Percentiles rank a stretch among this genome's conserved stretches.
phyloP scores from a whole-genome alignment of 2,797 vertebrate genomes.

The Sebastes trivittatus region DNA sequence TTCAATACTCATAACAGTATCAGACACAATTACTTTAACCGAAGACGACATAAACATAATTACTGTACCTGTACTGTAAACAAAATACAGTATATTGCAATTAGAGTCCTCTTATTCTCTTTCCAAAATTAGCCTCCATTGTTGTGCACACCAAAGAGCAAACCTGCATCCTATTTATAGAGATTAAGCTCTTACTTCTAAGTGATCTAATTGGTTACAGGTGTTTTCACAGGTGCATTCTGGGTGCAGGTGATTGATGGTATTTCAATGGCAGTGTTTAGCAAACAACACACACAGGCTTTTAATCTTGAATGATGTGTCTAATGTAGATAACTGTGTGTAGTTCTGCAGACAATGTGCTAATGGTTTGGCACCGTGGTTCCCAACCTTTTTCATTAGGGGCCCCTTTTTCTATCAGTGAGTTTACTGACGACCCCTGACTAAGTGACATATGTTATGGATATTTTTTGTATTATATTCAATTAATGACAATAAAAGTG shows the following conservation, averaged over 20 bases:
- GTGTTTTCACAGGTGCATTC: not conserved
- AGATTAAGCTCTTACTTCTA: not conserved
- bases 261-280: not conserved
- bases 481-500: too few relatives aligned
- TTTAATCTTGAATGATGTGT: not conserved
- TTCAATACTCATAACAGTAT: not conserved
- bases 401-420: accelerated
- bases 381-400: too few relatives aligned
- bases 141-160: not conserved
- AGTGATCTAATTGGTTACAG: not conserved
- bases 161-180: not conserved
- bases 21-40: too few relatives aligned
- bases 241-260: not conserved
- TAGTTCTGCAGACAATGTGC: not conserved
- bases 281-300: too few relatives aligned
- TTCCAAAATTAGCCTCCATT: not conserved
- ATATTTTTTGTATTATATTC: too few relatives aligned
- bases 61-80: too few relatives aligned
- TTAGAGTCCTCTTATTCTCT: not conserved
- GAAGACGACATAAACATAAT: too few relatives aligned
- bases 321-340: not conserved
- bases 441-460: too few relatives aligned
- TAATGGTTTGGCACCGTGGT: not conserved
- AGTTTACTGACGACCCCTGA: too few relatives aligned
- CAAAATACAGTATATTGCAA: not conserved